Conservation (phyloP, 1,140 invertebrate genomes). For the Caenorhabditis elegans region WBcel235 BX284604.4:12282001-12282500, state of each 20-base stretch:
- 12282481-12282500: not conserved
- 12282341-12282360: no score
- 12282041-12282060: constrained; percentile 42
- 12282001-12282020: constrained; percentile 48
- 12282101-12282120: not conserved
- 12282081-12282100: constrained; percentile 33
- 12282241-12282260: no score
- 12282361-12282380: no score
- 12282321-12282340: no score
- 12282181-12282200: not conserved
- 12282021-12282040: constrained; percentile 46
- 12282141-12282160: not conserved
- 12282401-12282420: no score
- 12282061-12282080: constrained; percentile 47
- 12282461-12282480: not conserved
- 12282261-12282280: no score
- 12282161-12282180: constrained; percentile 10
- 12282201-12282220: not conserved
- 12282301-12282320: no score
- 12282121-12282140: not conserved
- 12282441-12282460: not conserved
- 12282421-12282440: no score
- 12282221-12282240: no score
- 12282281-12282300: no score
- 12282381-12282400: no score